phyloP scores from a whole-genome alignment of 2,113 vertebrate genomes.

The Baryphthengus martii region DNA sequence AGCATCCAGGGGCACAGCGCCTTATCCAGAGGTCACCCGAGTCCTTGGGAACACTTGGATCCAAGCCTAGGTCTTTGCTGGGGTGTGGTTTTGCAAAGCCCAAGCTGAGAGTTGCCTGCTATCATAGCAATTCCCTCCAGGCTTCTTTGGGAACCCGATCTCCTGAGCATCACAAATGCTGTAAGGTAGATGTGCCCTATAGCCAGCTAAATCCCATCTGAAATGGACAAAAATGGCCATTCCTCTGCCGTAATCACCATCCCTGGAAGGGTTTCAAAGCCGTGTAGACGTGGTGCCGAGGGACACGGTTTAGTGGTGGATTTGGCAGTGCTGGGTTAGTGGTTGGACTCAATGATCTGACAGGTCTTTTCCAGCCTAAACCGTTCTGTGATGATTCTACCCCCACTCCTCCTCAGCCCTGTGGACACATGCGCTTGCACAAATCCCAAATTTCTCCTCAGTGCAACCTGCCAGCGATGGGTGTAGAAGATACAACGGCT shows the following conservation, averaged over 20 bases:
- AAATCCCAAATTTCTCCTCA: neutral
- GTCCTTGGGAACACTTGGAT: neutral
- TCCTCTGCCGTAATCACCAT: neutral
- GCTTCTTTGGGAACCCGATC: neutral
- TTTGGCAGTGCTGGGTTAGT: neutral
- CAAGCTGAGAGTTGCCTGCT: neutral
- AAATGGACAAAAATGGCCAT: neutral
- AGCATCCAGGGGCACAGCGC: neutral
- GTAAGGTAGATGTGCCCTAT: neutral
- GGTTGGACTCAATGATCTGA: neutral
- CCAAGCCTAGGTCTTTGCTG: neutral
- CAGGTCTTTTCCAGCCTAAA: neutral
- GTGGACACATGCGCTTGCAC: accelerated
- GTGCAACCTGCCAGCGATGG: neutral
- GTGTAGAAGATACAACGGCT: neutral
- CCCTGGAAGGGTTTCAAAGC: neutral
- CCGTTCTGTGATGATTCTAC: neutral
- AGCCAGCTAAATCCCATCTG: neutral
- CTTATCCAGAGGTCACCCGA: neutral
- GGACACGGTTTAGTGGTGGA: neutral
- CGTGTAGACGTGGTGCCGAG: neutral
- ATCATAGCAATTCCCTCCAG: neutral
- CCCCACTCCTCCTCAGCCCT: neutral
- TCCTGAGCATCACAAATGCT: neutral
- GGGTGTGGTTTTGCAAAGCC: neutral